Evolutionary conservation across 2,113 vertebrate species (phyloP).

Genomic region (Solenodon paradoxus): DNA sequence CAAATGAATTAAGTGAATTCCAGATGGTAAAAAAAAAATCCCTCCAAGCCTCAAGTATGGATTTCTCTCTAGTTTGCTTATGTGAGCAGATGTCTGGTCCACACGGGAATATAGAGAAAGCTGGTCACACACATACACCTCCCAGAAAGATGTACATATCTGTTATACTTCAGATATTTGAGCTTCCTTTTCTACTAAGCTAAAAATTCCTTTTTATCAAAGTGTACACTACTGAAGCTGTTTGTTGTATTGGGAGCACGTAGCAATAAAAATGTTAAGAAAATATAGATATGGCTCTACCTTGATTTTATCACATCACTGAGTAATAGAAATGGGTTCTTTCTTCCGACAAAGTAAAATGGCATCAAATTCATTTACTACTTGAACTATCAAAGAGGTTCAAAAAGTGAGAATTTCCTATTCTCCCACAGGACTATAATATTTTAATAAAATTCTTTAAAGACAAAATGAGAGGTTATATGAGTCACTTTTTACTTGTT

Average conservation of each 20-base stretch:
- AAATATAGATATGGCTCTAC: slow-evolving; percentile 29
- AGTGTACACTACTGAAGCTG: slow-evolving; percentile 94
- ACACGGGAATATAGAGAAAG: neutral
- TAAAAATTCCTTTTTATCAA: slow-evolving; percentile 80
- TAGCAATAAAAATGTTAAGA: slow-evolving; percentile 89
- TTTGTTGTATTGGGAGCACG: slow-evolving; percentile 92
- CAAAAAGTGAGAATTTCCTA: neutral
- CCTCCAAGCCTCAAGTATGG: slow-evolving; percentile 85
- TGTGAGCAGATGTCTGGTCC: neutral
- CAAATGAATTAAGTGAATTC: slow-evolving; percentile 63
- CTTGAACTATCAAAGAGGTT: neutral
- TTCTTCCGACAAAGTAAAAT: neutral
- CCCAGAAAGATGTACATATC: slow-evolving; percentile 72
- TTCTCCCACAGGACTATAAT: neutral
- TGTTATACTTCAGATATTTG: slow-evolving; percentile 64
- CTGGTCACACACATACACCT: slow-evolving; percentile 40
- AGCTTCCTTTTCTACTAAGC: slow-evolving; percentile 82
- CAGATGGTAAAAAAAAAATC: slow-evolving; percentile 82
- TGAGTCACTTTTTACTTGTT: neutral
- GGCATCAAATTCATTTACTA: neutral
- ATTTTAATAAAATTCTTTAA: neutral
- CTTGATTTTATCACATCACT: slow-evolving; percentile 18
- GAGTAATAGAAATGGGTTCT: neutral
- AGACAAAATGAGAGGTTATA: neutral
- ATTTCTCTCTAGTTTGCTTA: slow-evolving; percentile 63